Conservation (phyloP, 92 coral and sea anemone genomes). For the Plumapathes pennacea region DNA sequence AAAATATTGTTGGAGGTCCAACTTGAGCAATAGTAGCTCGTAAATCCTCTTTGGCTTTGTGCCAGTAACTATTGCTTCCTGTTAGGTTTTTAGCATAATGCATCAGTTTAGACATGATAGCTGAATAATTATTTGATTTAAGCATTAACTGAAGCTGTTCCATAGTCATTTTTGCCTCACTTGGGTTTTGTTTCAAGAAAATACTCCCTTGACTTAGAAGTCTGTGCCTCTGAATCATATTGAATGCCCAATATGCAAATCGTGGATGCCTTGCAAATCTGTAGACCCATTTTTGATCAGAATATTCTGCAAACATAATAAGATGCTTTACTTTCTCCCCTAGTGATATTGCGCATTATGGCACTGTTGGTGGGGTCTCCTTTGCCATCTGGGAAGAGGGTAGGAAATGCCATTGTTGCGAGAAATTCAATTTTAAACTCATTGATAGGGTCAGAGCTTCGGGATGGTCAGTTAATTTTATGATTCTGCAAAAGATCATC, state of each 20-base stretch:
- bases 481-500: conserved; percentile 25
- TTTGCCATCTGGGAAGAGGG: conserved; percentile 33
- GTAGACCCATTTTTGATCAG: conserved; percentile 38
- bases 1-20: conserved; percentile 55
- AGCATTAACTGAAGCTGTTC: conserved; percentile 14
- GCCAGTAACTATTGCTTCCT: conserved; percentile 49
- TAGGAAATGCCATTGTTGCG: conserved; percentile 60
- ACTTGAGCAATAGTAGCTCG: conserved; percentile 41
- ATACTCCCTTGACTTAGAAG: conserved; percentile 19
- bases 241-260: conserved; percentile 54
- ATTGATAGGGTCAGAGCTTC: conserved; percentile 1
- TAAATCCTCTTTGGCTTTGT: conserved; percentile 36
- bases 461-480: conserved; percentile 15
- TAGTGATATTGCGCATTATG: conserved; percentile 24
- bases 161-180: conserved; percentile 12
- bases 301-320: conserved; percentile 41
- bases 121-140: conserved; percentile 9
- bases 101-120: conserved; percentile 35
- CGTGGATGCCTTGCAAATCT: conserved; percentile 60
- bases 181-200: conserved; percentile 17
- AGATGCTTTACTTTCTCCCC: conserved; percentile 42
- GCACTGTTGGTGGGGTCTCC: conserved; percentile 46
- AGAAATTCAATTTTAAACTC: conserved; percentile 5
- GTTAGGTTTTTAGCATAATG: conserved; percentile 49
- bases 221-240: conserved; percentile 49